Conservation (phyloP, 2,888 invertebrate genomes). For the Spatulosminthurus flaviceps region DNA sequence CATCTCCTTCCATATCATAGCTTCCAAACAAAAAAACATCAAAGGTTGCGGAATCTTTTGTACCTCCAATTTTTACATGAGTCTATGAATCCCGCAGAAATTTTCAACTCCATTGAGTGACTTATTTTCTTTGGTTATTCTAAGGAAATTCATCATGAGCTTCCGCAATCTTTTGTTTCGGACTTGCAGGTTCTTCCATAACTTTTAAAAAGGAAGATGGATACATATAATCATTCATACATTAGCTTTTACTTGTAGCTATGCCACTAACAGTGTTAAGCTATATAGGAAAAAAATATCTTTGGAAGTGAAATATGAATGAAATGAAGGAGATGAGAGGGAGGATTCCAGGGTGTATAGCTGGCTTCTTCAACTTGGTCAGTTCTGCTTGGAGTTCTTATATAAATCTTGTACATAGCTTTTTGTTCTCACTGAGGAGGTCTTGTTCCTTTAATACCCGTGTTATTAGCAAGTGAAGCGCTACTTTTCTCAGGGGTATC, state of each 20-base stretch:
- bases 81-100: too few species aligned
- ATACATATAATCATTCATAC: neutral
- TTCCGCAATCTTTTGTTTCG: too few species aligned
- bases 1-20: too few species aligned
- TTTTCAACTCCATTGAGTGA: too few species aligned
- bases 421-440: too few species aligned
- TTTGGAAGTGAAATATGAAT: constrained; percentile 6
- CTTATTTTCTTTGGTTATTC: neutral
- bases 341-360: constrained; percentile 18
- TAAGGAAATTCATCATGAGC: too few species aligned
- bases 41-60: too few species aligned
- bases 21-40: too few species aligned
- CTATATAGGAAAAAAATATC: neutral
- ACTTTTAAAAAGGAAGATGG: too few species aligned
- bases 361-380: constrained; percentile 8
- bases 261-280: neutral
- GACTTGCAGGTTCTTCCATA: too few species aligned
- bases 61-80: too few species aligned
- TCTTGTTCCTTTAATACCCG: constrained; percentile 1
- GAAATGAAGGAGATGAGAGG: constrained; percentile 20
- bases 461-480: neutral
- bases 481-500: neutral
- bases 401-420: neutral
- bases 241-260: neutral
- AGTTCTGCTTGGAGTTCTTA: constrained; percentile 23